Base-by-base conservation (phyloP, 2,888 invertebrate genomes). In the Eilema griseolum region DNA sequence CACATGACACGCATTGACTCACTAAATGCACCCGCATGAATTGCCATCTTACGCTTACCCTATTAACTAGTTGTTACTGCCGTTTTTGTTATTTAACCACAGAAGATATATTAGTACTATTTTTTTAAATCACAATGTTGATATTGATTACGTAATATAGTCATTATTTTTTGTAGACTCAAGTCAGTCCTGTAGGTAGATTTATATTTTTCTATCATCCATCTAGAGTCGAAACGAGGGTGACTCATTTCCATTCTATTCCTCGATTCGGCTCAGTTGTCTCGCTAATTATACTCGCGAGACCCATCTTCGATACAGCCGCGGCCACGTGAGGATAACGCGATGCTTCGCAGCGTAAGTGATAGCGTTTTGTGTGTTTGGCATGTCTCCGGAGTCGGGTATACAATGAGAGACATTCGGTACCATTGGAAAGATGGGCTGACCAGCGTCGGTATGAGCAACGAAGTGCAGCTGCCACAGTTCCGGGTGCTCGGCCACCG, bases 321-420 rank as follows among this genome's bases (percentile, higher is more conserved):
- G 87, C 85, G 87, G 87, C 86, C 86, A 83, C 86, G 86, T 87
- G 90, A 87, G 83, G 82, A 85, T 82, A 84, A 86, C 89, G 90
- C 90, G 89, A 89, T 88, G 90, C 91, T 90, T 86, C 92, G 90
- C 94, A 94, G 93, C 94, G 95, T 95, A 94, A 95, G 95, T 95
- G 94, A 95, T 94, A 95, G 94, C 95, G 92, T 95, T 95, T 94
- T 95, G 95, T 95, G 93, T 95, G 94, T 95, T 95, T 95, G 95
- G 91, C 95, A 95, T 95, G 95, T 95, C 95, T 95, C 94, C 95
- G 95, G 96, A 98, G 98, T 98, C 97, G 98, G 98, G 97, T 98
- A 98, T 97, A 98, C 98, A 96, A 98, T 98, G 98, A 97, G 97
- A 97, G 98, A 98, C 97, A 98, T 98, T 96, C 97, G 98, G 96